These are phyloP conservation scores for Anas flavirostris DNA, from an alignment of 2,797 vertebrate genomes.

Conservation along the genomic window DNA sequence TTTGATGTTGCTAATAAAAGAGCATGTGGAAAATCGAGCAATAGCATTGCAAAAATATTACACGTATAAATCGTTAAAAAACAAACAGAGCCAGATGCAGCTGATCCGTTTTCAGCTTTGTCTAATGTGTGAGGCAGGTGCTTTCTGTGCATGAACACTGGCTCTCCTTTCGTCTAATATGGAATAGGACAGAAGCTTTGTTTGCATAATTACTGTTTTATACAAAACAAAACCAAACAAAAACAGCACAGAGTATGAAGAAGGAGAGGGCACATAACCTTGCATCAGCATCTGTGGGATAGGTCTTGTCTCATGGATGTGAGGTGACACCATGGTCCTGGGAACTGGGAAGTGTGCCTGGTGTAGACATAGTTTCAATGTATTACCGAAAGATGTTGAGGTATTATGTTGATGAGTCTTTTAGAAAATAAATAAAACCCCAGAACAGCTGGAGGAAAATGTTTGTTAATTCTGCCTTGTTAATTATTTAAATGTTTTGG, in stretches of 20 bases:
- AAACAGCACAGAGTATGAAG: neutral
- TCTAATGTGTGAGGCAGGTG: constrained; percentile 6
- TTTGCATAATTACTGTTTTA: fast-evolving
- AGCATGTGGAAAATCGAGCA: constrained; percentile 9
- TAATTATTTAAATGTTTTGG: neutral
- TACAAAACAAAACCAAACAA: neutral
- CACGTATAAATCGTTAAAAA: neutral
- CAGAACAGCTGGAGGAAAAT: neutral
- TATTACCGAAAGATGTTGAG: neutral
- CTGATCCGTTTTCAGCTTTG: neutral
- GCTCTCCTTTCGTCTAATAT: neutral
- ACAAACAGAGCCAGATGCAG: neutral
- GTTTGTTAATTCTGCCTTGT: neutral
- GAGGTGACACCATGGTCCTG: neutral
- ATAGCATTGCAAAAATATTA: neutral
- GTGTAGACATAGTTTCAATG: neutral
- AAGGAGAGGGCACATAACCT: neutral
- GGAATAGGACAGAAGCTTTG: neutral
- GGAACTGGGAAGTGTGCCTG: neutral
- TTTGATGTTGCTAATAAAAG: constrained; percentile 48
- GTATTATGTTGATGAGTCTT: neutral
- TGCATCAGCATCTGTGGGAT: neutral
- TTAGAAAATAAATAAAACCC: neutral
- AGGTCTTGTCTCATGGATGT: neutral
- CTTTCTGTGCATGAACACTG: neutral